phyloP scores from a whole-genome alignment of 2,797 vertebrate species.

The Sebastes wilsoni region DNA sequence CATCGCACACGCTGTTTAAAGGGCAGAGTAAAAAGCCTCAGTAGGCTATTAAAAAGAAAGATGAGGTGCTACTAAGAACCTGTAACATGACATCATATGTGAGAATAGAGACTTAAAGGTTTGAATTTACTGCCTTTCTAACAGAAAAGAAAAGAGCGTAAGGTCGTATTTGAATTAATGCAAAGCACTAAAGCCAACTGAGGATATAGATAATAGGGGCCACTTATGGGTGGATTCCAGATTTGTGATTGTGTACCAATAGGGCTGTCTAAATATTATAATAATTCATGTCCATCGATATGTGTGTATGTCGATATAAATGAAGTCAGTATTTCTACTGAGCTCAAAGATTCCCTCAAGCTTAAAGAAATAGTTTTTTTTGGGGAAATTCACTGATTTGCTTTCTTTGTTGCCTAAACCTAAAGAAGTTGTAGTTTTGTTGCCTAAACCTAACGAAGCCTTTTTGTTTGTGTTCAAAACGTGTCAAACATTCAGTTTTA shows the following conservation, averaged over 20 bases:
- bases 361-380: background rate
- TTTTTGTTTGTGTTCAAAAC: no score
- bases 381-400: background rate
- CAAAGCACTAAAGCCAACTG: background rate
- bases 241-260: background rate
- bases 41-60: constrained; percentile 16
- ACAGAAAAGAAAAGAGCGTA: background rate
- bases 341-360: background rate
- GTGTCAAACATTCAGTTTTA: no score
- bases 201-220: background rate
- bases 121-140: background rate
- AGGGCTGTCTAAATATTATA: background rate
- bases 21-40: background rate
- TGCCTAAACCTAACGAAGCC: no score
- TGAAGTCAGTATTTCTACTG: background rate
- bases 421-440: no score
- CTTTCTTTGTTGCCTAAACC: background rate
- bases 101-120: background rate
- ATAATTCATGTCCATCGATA: background rate
- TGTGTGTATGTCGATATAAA: background rate
- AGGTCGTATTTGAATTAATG: background rate
- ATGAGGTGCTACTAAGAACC: background rate
- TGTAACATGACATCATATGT: constrained; percentile 26
- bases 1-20: background rate
- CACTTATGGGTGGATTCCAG: background rate